Conservation (phyloP, 2,888 invertebrate species). For the Drosophila aldrichi region DNA sequence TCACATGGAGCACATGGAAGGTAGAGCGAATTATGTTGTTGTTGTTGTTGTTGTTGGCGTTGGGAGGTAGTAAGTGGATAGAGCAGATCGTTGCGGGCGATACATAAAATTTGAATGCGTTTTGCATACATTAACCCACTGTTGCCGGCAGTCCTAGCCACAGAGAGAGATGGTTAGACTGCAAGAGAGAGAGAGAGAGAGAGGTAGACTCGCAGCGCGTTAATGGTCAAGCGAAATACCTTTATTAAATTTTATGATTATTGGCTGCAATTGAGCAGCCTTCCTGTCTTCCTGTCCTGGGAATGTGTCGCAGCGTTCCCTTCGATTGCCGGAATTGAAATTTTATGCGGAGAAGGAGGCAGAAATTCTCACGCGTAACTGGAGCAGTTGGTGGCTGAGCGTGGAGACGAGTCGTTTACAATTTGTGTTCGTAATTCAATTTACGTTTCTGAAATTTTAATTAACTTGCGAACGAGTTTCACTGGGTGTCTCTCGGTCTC, state of each 20-base stretch:
- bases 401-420: constrained; percentile 55
- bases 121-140: constrained; percentile 86
- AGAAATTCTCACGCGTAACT: constrained; percentile 84
- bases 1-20: constrained; percentile 55
- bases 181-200: background rate
- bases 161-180: background rate
- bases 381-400: constrained; percentile 69
- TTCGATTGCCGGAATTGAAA: constrained; percentile 73
- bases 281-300: constrained; percentile 46
- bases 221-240: constrained; percentile 69
- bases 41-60: constrained; percentile 66
- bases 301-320: constrained; percentile 53
- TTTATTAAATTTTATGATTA: constrained; percentile 82
- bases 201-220: constrained; percentile 15
- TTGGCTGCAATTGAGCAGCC: constrained; percentile 77
- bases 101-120: constrained; percentile 85
- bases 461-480: constrained; percentile 69
- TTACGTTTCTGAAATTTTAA: constrained; percentile 83
- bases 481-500: constrained; percentile 47
- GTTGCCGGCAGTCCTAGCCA: constrained; percentile 48
- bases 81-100: constrained; percentile 82
- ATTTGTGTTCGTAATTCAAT: constrained; percentile 78
- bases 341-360: constrained; percentile 74
- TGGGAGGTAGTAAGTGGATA: constrained; percentile 21
- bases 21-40: constrained; percentile 78